Base-by-base conservation (phyloP, 1,140 invertebrate species). In the Drosophila varians region DNA sequence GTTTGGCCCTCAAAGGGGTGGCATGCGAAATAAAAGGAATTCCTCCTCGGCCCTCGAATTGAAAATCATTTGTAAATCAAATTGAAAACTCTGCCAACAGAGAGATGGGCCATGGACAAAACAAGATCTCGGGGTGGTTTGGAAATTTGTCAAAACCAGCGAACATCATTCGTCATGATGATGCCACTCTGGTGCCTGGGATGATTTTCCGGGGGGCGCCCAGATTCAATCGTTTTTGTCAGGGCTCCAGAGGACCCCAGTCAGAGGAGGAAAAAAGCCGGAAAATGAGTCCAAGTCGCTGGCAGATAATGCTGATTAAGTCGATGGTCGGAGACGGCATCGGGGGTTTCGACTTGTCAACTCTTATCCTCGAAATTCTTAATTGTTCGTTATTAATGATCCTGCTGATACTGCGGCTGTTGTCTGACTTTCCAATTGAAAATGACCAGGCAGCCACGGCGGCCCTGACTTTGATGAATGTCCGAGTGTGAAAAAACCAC, bases 361-460 rank as follows among this genome's bases (percentile, higher is more conserved):
- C 72, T 76, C 56, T 56, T 55, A 76, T 76, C 58, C 65, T 71
- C 57, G 66, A 71, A 66, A 68, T 78, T 80, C 77, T 80, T 80
- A 80, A 79, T 79, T 79, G 77, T 79, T 80, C 78, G 77, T 80
- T 79, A 79, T 79, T 80, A 79, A 79, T 79, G 76, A 79, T 79
- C 71, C 49, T 61, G 38, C 66, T 71, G 58, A 61, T 69, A 68
- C 26, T 31, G 36, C 36, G 38, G 28, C 51, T 62, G 47, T 21
- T 45, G 9, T 68, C 46, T 71, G 76, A 80, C 57, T 80, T 61
- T 80, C 71, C 80, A 79, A 80, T 80, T 80, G 77, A 80, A 80
- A 80, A 80, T 66, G 77, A 65, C 57, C 38, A 21, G 25, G 26
- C 38, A 36, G 14, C 55, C 16, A 7, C 7, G 19, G 12, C 12